Base-by-base conservation (phyloP, 35 echinoderm and acorn worm genomes). In the Acanthaster planci region DNA sequence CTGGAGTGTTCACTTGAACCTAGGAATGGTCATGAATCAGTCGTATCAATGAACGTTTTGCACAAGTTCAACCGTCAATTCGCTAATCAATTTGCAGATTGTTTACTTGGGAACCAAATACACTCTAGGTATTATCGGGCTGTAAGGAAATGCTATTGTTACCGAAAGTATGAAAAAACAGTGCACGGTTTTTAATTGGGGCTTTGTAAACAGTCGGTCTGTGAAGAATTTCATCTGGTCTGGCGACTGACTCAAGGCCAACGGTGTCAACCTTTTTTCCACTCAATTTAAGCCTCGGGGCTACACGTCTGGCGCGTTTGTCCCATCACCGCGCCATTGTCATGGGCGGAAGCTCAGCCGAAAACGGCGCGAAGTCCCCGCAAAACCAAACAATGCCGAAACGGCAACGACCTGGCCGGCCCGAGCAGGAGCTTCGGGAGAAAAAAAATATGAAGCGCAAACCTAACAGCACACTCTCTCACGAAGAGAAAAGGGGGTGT, bases 401-500 rank as follows among this genome's bases (percentile, higher is more conserved):
- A 72, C 64, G 64, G 64, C 64, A 72, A 72, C 64, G 64, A 72
- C 64, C 64, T 72, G 64, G 64, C 64, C 64, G 30, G 26, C 21
- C 14, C 22, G 64, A 72, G 22, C 30, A 26, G 2, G 26, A 26
- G 64, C 64, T 34, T 19, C 64, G 8, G 30, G 64, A 72, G 64
- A 72, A 72, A n/a, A n/a, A n/a, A n/a, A n/a, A n/a, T n/a, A 72
- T 34, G 64, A 72, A 30, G 64, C 64, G 23, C 64, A 26, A 72
- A 72, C 64, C 64, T 10, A 72, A 72, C 64, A 72, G 30, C 18
- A 72, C 26, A 12, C 64, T 26, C 34, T 72, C 64, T 29, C 57
- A 12, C 4, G 42, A 47, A 47, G 42, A 47, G 12, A 47, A 47
- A 47, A 12, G 42, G 12, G 42, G 42, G 42, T 47, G 64, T 72